A percentile compares a stretch with the other conserved stretches of the same genome.
phyloP scores from a whole-genome alignment of 2,113 vertebrate species.

The Cacatua alba region DNA sequence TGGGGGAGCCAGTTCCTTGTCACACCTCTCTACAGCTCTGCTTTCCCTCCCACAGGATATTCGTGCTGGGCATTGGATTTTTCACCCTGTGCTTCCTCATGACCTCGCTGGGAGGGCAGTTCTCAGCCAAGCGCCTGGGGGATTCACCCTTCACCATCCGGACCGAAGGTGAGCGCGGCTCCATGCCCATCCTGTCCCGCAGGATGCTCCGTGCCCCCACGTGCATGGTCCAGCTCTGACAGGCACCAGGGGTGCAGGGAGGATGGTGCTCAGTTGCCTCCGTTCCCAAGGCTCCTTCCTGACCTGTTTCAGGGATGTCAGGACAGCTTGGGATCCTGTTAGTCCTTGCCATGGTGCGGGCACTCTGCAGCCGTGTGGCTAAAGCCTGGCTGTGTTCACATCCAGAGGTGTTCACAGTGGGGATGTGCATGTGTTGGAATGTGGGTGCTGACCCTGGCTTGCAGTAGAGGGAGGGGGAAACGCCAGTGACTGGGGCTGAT shows the following conservation, averaged over 20 bases:
- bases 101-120: constrained; percentile 95
- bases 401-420: not conserved
- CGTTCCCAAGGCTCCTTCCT: not conserved
- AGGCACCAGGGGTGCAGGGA: not conserved
- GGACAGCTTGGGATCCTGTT: not conserved
- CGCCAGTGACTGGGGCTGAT: rapidly evolving
- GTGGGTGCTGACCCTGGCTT: not conserved
- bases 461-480: not conserved
- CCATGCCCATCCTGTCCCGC: rapidly evolving
- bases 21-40: not conserved
- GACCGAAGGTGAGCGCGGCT: constrained; percentile 83
- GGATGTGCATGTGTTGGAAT: rapidly evolving
- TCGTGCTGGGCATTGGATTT: constrained; percentile 93
- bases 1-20: not conserved
- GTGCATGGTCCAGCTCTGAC: rapidly evolving
- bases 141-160: constrained; percentile 93
- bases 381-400: not conserved
- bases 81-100: constrained; percentile 98
- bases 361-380: rapidly evolving
- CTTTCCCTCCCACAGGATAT: constrained; percentile 81
- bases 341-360: rapidly evolving
- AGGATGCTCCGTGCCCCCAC: rapidly evolving
- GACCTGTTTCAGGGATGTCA: rapidly evolving
- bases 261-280: not conserved
- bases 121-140: constrained; percentile 88